Evolutionary conservation across 2,797 vertebrate species (phyloP), one percentile per base, ranked within the genome.

Genomic region (Vireo griseus): DNA sequence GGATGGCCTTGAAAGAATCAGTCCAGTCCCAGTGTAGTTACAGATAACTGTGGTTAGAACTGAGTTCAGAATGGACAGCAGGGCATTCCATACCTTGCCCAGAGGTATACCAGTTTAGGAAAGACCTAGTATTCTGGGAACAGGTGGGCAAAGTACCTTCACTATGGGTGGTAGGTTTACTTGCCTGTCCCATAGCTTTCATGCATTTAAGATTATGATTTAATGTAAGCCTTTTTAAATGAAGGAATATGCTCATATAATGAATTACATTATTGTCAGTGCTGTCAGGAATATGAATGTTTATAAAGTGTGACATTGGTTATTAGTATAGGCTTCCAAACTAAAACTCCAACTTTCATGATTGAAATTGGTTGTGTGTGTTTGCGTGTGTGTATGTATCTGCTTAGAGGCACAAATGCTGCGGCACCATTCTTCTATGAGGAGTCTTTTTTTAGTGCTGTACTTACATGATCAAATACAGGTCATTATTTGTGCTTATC

Each of bases 41-140:
- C 14, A 13, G 57, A 20, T 87, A 50, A 24, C 28, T 61, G 6
- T 47, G 35, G 5, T 74, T 31, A 18, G 37, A 74, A 44, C 31
- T 61, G 15, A 42, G 33, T 83, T 76, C 19, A 20, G 28, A 92
- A n/a, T 26, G 16, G 35, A 28, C 29, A 71, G 10, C 14, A 51
- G 20, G 20, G 5, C 18, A 31, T 59, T 76, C 12, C 0, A 1
- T 59, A 35, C 22, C 8, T 18, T 18, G 2, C 8, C 2, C 9
- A 52, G 33, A 69, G 52, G 6, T 83, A 31, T 28, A 69, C 4
- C 39, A 22, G 21, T 50, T 87, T 88, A n/a, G 51, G 65, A 74
- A 42, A 77, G 11, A 54, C 15, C 3, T 72, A 24, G 14, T 17
- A 5, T 89, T 91, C 48, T 44, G 21, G 13, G 8, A 78, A 28